Evolutionary conservation across 1,140 invertebrate species (phyloP).

Genomic region (Papilio polytes): DNA sequence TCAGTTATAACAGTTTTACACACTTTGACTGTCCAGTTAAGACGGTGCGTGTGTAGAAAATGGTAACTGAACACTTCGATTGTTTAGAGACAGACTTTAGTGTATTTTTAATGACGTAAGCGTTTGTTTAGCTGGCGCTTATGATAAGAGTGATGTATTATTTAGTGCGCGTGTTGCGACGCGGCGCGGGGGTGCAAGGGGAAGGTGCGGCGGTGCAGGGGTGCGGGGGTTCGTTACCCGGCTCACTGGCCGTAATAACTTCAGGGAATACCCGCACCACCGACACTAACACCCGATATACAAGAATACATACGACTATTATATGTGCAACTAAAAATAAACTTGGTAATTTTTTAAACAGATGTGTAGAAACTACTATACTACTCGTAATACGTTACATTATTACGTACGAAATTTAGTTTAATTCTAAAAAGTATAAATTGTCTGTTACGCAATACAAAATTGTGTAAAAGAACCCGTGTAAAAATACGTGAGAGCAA

Average conservation of each 20-base stretch:
- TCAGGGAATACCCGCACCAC: slow-evolving; percentile 73
- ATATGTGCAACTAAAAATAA: slow-evolving; percentile 41
- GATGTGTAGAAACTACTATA: too few species aligned
- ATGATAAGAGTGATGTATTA: slow-evolving; percentile 71
- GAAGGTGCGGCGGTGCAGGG: slow-evolving; percentile 46
- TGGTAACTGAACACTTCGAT: too few species aligned
- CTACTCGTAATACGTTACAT: too few species aligned
- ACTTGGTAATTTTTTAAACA: not conserved
- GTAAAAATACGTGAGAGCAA: too few species aligned
- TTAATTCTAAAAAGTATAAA: too few species aligned
- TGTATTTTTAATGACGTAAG: slow-evolving; percentile 40
- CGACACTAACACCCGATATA: slow-evolving; percentile 62
- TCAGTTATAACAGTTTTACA: too few species aligned
- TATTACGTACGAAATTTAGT: too few species aligned
- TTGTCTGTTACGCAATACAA: too few species aligned
- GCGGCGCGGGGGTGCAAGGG: slow-evolving; percentile 45
- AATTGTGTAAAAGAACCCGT: too few species aligned
- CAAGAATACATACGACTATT: slow-evolving; percentile 37
- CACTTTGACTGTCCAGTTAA: too few species aligned
- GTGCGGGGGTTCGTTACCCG: slow-evolving; percentile 70
- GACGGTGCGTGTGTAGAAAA: too few species aligned
- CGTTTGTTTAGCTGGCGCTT: slow-evolving; percentile 45
- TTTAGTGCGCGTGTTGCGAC: slow-evolving; percentile 61
- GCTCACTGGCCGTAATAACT: slow-evolving; percentile 79
- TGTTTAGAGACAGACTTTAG: not conserved